Evolutionary conservation across 2,113 vertebrate species (phyloP), one percentile per base, ranked within the genome.

Genomic region (Glareola pratincola): DNA sequence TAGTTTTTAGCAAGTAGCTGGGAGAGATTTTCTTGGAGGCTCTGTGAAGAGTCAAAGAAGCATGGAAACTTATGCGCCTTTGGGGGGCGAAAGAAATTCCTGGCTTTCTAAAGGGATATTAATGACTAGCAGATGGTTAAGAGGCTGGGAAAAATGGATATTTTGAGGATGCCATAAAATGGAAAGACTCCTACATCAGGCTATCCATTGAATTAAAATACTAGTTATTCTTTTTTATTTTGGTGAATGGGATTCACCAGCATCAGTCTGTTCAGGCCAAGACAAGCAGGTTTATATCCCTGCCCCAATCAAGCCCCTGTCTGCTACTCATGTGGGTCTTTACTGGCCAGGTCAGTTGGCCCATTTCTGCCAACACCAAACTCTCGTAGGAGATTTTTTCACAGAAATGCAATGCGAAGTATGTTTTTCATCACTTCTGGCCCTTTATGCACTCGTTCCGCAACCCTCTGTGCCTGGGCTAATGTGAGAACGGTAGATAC

Each of bases 111-210:
- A 73, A 27, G 45, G 36, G 36, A 60, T 89, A 68, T 91, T 91
- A 97, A 96, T 75, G 69, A 84, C 79, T 78, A 92, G 73, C 95
- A 95, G 88, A 95, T 92, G 92, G 79, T 36, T 80, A 90, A 64
- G 21, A 94, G 57, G 41, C 39, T 27, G 32, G 73, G 20, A 45
- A 75, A 91, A 95, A 73, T 7, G 13, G 39, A 63, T 39, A 73
- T 36, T 76, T 92, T 37, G 73, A 79, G 26, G 37, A 79, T 68
- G 43, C 27, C 57, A 67, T 73, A 59, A 82, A 82, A 82, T 57
- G 48, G 43, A 60, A 57, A 26, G 36, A 64, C 13, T 81, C 34
- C 26, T 74, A 11, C 48, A 59, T 59, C 19, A 87, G 53, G 36
- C 22, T 87, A 16, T 18, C 45, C 54, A 21, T 5, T 88, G 37